Evolutionary conservation across 2,797 vertebrate genomes (phyloP), one percentile per base, ranked within the genome.

Genomic region (Hirundo rustica): DNA sequence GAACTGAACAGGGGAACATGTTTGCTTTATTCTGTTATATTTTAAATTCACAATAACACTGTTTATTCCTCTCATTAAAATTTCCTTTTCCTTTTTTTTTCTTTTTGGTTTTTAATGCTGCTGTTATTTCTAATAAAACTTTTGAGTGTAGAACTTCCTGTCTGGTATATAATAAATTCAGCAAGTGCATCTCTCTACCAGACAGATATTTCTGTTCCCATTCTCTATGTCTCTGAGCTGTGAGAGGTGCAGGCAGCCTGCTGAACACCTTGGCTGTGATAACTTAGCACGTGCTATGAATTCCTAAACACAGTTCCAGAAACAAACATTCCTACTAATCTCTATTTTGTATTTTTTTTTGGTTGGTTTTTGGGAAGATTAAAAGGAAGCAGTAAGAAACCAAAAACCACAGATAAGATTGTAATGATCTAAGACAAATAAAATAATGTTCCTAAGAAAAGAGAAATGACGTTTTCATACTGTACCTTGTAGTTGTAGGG

Each of bases 401-500:
- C 32, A 30, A 78, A 85, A 76, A 11, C 4, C 18, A 34, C 1
- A 66, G 10, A 7, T 54, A 62, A 42, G 38, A 55, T 2, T 48
- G n/a, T 36, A 34, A 40, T 6, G 16, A 15, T 50, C 34, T 80
- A 47, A 80, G 30, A 58, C 16, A 82, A 60, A 86, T 23, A 71
- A 71, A 89, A 2, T 1, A 25, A 92, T 13, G 23, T 26, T 34
- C 32, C 9, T 32, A 60, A 62, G 20, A 34, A 71, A 60, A 0
- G 0, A 44, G 13, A 58, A 58, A 36, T 44, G 20, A 29, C 23
- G 71, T 62, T 34, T 32, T 44, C 8, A 71, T 47, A 83, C 73
- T 89, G 58, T 98, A 99, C 99, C 99, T 99, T 99, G 97, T 99
- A 98, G 97, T 99, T 99, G 96, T 99, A 99, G 9, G 99, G 99